Evolutionary conservation across 2,113 vertebrate species (phyloP), one percentile per base, ranked within the genome.

Genomic region (Astatoreochromis straeleni): DNA sequence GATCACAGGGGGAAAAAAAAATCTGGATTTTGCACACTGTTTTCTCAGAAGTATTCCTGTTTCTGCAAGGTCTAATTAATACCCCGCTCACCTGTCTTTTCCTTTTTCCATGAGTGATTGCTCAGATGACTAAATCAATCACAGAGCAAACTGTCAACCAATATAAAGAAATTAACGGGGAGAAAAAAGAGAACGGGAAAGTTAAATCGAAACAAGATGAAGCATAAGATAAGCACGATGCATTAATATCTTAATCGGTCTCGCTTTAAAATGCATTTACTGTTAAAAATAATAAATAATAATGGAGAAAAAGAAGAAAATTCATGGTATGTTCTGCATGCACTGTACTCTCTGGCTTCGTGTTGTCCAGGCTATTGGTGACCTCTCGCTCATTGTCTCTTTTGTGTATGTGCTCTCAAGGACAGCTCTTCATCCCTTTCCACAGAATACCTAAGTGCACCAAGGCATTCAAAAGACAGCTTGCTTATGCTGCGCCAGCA

Each of bases 391-490:
- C 83, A 68, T 65, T 86, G 80, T 87, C 49, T 87, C 11, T 75
- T 31, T 73, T 85, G 87, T 84, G 24, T 80, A 51, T 54, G 55
- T 65, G 17, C 58, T 86, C 81, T 89, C 78, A 92, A 92, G 92
- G 90, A 68, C 70, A 75, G 81, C 7, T 75, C 80, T 81, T 80
- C 47, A 38, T 85, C 84, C 84, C 11, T 84, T 57, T 70, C 88
- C 82, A 90, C n/a, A 4, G 87, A 91, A 83, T 65, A 81, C 49
- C 45, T 60, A 58, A 85, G 82, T 88, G 83, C 73, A 86, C 4
- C 45, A 45, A 83, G 33, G 40, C 83, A 88, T 92, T 93, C 53
- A 93, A 87, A 88, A 87, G 11, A 63, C 42, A 85, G 79, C 60
- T 40, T 26, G 35, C 58, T 86, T 83, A 31, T 86, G 70, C 63